A percentile compares a stretch with the other conserved stretches of the same genome.
These are phyloP conservation scores for Halictus rubicundus DNA, from an alignment of 1,140 invertebrate species.

Conservation along the genomic window DNA sequence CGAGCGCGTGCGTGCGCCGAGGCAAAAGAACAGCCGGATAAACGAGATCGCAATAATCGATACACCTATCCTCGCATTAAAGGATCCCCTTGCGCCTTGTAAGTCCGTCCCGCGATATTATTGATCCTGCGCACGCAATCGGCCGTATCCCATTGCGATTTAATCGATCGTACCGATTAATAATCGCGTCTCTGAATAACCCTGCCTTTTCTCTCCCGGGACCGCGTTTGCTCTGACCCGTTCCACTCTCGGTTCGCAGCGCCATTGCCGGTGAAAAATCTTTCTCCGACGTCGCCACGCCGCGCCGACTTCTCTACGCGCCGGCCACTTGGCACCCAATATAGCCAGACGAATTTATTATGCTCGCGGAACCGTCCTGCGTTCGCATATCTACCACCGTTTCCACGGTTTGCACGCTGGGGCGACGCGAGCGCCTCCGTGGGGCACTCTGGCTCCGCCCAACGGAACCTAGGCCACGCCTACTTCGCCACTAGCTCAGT, in stretches of 20 bases:
- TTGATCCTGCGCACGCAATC: constrained; percentile 77
- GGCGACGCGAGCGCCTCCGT: too few relatives aligned
- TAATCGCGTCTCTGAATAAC: constrained; percentile 72
- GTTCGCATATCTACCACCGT: too few relatives aligned
- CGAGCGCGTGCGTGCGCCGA: too few relatives aligned
- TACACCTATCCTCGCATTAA: constrained; percentile 74
- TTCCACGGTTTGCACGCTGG: too few relatives aligned
- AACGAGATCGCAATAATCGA: constrained; percentile 67
- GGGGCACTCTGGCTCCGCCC: too few relatives aligned
- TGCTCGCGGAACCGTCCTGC: too few relatives aligned
- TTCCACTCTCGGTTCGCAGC: not conserved
- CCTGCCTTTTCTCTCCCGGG: constrained; percentile 22
- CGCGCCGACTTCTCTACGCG: not conserved
- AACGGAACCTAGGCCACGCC: too few relatives aligned
- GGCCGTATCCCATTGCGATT: constrained; percentile 75
- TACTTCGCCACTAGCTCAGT: too few relatives aligned
- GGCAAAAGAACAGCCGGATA: constrained; percentile 55
- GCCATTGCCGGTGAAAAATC: constrained; percentile 23
- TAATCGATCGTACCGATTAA: constrained; percentile 79
- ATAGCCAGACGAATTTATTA: too few relatives aligned
- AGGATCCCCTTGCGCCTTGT: constrained; percentile 68
- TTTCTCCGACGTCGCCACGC: not conserved
- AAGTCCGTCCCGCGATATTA: constrained; percentile 70
- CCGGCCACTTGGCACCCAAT: too few relatives aligned
- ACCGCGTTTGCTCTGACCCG: not conserved